A percentile compares a stretch with the other conserved stretches of the same genome.
phyloP scores from a whole-genome alignment of 2,113 vertebrate species.

The Lipotes vexillifer region DNA sequence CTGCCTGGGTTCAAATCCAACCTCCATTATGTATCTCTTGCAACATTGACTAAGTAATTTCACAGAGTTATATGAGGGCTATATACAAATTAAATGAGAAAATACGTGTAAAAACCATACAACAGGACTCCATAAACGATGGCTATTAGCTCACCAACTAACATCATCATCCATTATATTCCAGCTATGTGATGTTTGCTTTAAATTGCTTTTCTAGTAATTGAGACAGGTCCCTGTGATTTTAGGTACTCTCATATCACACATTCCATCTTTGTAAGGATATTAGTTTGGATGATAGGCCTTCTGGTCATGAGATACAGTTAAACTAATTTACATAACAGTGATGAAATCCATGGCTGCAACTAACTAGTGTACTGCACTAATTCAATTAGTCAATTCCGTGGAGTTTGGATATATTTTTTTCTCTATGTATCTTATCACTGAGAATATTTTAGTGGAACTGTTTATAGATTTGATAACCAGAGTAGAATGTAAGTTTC shows the following conservation, averaged over 20 bases:
- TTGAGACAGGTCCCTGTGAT: not conserved
- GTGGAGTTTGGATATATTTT: not conserved
- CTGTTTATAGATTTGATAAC: not conserved
- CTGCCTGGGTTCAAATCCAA: not conserved
- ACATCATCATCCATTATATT: not conserved
- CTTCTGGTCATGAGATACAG: not conserved
- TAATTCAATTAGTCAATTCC: not conserved
- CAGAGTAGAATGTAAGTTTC: not conserved
- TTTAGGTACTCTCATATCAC: not conserved
- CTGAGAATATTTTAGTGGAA: not conserved
- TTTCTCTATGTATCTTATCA: not conserved
- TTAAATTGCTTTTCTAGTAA: not conserved
- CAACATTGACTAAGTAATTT: not conserved
- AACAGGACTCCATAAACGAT: not conserved
- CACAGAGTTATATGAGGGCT: not conserved
- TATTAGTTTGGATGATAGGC: not conserved
- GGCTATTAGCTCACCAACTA: not conserved
- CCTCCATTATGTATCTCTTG: not conserved
- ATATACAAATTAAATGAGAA: not conserved
- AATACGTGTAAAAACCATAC: not conserved
- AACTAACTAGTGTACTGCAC: not conserved
- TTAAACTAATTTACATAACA: not conserved
- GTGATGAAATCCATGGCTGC: not conserved
- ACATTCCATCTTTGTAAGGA: not conserved
- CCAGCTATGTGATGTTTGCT: not conserved